Evolutionary conservation across 2,888 invertebrate genomes (phyloP), one percentile per base, ranked within the genome.

Genomic region (Erpobdella octoculata): DNA sequence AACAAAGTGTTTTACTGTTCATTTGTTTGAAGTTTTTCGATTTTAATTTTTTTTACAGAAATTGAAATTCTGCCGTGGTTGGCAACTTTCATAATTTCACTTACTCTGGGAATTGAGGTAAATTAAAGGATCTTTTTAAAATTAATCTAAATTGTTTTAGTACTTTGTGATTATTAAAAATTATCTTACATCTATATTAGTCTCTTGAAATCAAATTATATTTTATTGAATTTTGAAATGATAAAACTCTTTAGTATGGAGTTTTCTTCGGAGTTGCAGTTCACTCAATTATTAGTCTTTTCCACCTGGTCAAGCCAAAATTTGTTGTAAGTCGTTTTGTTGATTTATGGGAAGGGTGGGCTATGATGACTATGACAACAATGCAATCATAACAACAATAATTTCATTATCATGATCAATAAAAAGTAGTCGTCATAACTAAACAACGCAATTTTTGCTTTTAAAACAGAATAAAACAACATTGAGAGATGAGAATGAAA

Each of bases 101-200:
- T 70, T 2, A 59, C 70, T 4, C 33, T 58, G n/a, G 70, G 70
- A 25, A 70, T 70, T 25, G 70, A 70, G 59, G 70, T 70, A 1
- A 70, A 38, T 15, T 58, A n/a, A n/a, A 53, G 1, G 61, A 18
- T 61, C 18, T n/a, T n/a, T n/a, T n/a, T n/a, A n/a, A n/a, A n/a
- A n/a, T n/a, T n/a, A n/a, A n/a, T n/a, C n/a, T n/a, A n/a, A n/a
- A n/a, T n/a, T n/a, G n/a, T n/a, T n/a, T n/a, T n/a, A n/a, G n/a
- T n/a, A n/a, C n/a, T n/a, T n/a, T n/a, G n/a, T n/a, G n/a, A n/a
- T n/a, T n/a, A n/a, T n/a, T n/a, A n/a, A n/a, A n/a, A n/a, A n/a
- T n/a, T n/a, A n/a, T n/a, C n/a, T n/a, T n/a, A n/a, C n/a, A n/a
- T n/a, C n/a, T n/a, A n/a, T n/a, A n/a, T n/a, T n/a, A n/a, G n/a